Conservation (phyloP, 2,888 invertebrate genomes). For the Luffia ferchaultella region DNA sequence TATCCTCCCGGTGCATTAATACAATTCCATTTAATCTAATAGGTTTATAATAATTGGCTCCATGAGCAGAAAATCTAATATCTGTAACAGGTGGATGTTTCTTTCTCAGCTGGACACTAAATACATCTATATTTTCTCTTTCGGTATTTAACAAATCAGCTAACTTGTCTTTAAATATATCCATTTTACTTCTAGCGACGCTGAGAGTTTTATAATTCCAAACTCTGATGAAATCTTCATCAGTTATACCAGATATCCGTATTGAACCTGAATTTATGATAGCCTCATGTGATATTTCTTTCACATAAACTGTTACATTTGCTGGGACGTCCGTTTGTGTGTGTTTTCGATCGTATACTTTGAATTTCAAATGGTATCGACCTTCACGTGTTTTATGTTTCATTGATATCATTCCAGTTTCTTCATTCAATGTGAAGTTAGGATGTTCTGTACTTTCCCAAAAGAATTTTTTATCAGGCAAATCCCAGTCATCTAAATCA, state of each 20-base stretch:
- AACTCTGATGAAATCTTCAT: constrained; percentile 94
- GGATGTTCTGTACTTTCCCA: constrained; percentile 91
- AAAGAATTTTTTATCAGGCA: constrained; percentile 96
- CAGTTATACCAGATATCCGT: constrained; percentile 90
- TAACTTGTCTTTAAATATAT: constrained; percentile 88
- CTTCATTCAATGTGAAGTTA: constrained; percentile 87
- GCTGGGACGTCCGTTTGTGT: constrained; percentile 95
- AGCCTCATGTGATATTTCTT: constrained; percentile 95
- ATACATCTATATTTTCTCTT: constrained; percentile 92
- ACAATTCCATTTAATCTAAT: constrained; percentile 94
- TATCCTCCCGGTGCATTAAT: constrained; percentile 91
- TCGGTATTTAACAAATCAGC: constrained; percentile 86
- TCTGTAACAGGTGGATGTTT: constrained; percentile 91
- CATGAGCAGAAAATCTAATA: constrained; percentile 93
- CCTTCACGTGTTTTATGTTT: constrained; percentile 91
- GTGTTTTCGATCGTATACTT: constrained; percentile 93
- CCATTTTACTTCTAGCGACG: constrained; percentile 86
- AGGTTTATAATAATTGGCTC: constrained; percentile 95
- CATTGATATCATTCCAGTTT: constrained; percentile 96
- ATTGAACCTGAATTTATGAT: constrained; percentile 96
- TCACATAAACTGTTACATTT: constrained; percentile 94
- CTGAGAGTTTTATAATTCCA: constrained; percentile 92
- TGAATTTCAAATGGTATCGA: constrained; percentile 80
- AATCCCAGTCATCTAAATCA: constrained; percentile 98
- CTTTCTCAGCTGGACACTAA: constrained; percentile 91